These are phyloP conservation scores for Mongoloraphidia duomilia DNA, from an alignment of 2,888 invertebrate species.

Conservation along the genomic window DNA sequence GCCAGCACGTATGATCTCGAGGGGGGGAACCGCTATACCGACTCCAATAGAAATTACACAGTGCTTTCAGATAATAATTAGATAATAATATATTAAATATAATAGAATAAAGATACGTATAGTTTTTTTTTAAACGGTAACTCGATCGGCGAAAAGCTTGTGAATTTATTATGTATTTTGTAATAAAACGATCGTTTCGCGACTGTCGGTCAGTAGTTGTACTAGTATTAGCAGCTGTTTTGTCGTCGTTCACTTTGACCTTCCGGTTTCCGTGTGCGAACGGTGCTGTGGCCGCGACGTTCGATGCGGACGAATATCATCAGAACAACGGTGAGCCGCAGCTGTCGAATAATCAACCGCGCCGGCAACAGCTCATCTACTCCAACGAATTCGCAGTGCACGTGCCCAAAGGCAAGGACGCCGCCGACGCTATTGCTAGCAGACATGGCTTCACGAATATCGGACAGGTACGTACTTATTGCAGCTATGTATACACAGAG, in stretches of 20 bases:
- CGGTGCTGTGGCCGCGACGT: not conserved
- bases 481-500: not conserved
- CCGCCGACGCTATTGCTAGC: slow-evolving; percentile 60
- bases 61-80: too few relatives aligned
- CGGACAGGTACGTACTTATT: slow-evolving; percentile 61
- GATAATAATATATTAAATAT: too few relatives aligned
- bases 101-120: too few relatives aligned
- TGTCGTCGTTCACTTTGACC: not conserved
- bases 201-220: not conserved
- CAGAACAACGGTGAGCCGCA: too few relatives aligned
- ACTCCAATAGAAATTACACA: too few relatives aligned
- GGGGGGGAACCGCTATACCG: too few relatives aligned
- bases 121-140: too few relatives aligned
- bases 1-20: too few relatives aligned
- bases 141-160: too few relatives aligned
- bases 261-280: not conserved
- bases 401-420: slow-evolving; percentile 56
- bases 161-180: slow-evolving; percentile 1
- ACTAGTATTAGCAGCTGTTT: not conserved
- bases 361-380: slow-evolving; percentile 35
- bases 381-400: slow-evolving; percentile 78
- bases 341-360: not conserved
- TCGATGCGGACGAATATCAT: too few relatives aligned
- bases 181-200: not conserved
- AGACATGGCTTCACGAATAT: slow-evolving; percentile 76